phyloP scores from a whole-genome alignment of 92 coral and sea anemone genomes.

The Parazoanthus swiftii region DNA sequence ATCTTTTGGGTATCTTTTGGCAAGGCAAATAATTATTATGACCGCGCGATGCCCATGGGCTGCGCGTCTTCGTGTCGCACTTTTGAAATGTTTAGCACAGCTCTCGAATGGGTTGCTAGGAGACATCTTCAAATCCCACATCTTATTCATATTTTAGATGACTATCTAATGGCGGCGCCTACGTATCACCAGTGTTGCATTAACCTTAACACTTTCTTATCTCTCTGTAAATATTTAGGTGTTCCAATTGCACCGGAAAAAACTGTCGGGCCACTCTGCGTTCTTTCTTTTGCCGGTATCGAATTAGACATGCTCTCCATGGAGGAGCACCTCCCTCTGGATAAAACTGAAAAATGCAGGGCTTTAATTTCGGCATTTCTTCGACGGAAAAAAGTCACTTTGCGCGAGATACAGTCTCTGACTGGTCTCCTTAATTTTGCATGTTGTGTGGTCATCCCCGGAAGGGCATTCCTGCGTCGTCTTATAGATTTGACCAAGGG shows the following conservation, averaged over 20 bases:
- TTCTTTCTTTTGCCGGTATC: slow-evolving; percentile 47
- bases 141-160: slow-evolving; percentile 52
- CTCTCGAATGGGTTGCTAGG: slow-evolving; percentile 55
- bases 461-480: slow-evolving; percentile 49
- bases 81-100: slow-evolving; percentile 53
- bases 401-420: slow-evolving; percentile 30
- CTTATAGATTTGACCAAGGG: slow-evolving; percentile 49
- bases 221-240: slow-evolving; percentile 39
- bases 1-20: slow-evolving; percentile 53
- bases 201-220: slow-evolving; percentile 36
- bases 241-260: slow-evolving; percentile 64
- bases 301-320: slow-evolving; percentile 41
- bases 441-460: slow-evolving; percentile 36
- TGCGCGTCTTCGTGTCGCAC: slow-evolving; percentile 45
- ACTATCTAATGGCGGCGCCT: slow-evolving; percentile 47
- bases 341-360: slow-evolving; percentile 21
- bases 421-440: slow-evolving; percentile 40
- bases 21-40: slow-evolving; percentile 38
- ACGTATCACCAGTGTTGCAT: slow-evolving; percentile 10
- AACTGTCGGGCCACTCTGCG: slow-evolving; percentile 51
- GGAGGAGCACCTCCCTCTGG: slow-evolving; percentile 38
- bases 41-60: slow-evolving; percentile 50
- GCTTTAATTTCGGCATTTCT: not conserved
- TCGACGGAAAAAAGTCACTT: slow-evolving; percentile 9
- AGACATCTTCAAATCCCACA: slow-evolving; percentile 19